A percentile compares a stretch with the other conserved stretches of the same genome.
These are phyloP conservation scores for Smutsia temminckii DNA, from an alignment of 2,797 vertebrate species.

Conservation along the genomic window DNA sequence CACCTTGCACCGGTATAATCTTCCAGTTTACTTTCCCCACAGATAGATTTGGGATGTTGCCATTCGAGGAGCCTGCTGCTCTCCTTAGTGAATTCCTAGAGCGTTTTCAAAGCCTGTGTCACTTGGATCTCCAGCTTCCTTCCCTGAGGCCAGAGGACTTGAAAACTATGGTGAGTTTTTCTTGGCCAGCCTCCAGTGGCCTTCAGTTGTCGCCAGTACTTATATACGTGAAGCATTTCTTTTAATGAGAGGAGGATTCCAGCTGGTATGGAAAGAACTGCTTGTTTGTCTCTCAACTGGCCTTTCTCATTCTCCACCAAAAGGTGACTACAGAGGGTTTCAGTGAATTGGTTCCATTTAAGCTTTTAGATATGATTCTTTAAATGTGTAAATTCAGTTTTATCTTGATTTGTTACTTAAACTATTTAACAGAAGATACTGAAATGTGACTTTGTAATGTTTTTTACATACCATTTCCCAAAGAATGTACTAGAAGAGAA, in stretches of 20 bases:
- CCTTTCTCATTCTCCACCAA: neutral
- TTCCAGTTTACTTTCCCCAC: constrained; percentile 24
- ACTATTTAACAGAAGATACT: constrained; percentile 12
- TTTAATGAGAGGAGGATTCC: neutral
- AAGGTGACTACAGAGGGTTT: neutral
- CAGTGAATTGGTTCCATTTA: neutral
- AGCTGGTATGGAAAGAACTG: neutral
- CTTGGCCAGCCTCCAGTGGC: neutral
- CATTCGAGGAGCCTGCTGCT: constrained; percentile 89
- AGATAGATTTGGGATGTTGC: constrained; percentile 94
- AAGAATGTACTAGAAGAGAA: neutral
- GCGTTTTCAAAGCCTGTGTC: constrained; percentile 91
- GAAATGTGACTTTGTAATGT: neutral
- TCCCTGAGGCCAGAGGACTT: constrained; percentile 92
- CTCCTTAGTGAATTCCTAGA: constrained; percentile 91
- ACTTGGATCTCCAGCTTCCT: constrained; percentile 93
- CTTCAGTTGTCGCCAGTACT: neutral
- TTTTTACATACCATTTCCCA: constrained; percentile 34
- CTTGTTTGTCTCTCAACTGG: neutral
- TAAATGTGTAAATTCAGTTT: constrained; percentile 31
- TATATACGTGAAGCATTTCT: neutral
- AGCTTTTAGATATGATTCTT: neutral
- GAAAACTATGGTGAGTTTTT: constrained; percentile 90
- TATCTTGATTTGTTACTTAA: constrained; percentile 33
- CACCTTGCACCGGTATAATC: neutral